Evolutionary conservation across 2,797 vertebrate species (phyloP).

Genomic region (Anguilla marmorata): DNA sequence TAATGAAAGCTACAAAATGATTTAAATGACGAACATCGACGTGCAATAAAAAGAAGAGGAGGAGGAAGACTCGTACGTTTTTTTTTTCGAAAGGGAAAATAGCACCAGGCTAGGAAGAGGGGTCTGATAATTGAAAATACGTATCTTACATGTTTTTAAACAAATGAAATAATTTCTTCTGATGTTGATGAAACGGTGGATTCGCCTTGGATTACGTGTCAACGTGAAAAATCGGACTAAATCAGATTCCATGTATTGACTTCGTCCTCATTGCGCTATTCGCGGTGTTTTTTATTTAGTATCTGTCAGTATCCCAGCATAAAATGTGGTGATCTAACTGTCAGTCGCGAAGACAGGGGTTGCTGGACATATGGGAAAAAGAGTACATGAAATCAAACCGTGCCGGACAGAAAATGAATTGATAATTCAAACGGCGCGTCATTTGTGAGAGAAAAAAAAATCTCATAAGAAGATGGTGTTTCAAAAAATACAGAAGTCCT

Average conservation of each 20-base stretch:
- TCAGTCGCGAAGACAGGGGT: slow-evolving; percentile 49
- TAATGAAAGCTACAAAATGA: slow-evolving; percentile 16
- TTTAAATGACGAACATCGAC: slow-evolving; percentile 2
- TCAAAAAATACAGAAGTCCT: slow-evolving; percentile 31
- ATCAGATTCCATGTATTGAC: slow-evolving; percentile 35
- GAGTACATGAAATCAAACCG: slow-evolving; percentile 19
- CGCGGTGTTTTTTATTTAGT: slow-evolving; percentile 35
- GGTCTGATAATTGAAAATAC: slow-evolving; percentile 22
- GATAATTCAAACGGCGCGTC: slow-evolving; percentile 35
- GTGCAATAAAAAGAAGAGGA: slow-evolving; percentile 2
- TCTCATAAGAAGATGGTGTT: slow-evolving; percentile 45
- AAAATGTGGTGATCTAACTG: slow-evolving; percentile 52
- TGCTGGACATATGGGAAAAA: slow-evolving; percentile 33
- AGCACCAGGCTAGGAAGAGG: background rate
- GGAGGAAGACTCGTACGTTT: slow-evolving; percentile 7
- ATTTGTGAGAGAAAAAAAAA: slow-evolving; percentile 29
- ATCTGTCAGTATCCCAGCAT: slow-evolving; percentile 33
- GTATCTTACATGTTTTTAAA: slow-evolving; percentile 11
- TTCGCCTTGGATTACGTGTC: slow-evolving; percentile 31
- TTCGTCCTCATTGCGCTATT: slow-evolving; percentile 45
- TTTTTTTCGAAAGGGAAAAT: background rate
- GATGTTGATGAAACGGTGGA: slow-evolving; percentile 36
- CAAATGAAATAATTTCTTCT: slow-evolving; percentile 36
- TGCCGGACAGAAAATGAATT: slow-evolving; percentile 33
- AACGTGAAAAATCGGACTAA: slow-evolving; percentile 32